These are phyloP conservation scores for Eristalis intricaria DNA, from an alignment of 2,888 invertebrate genomes.

Conservation along the genomic window DNA sequence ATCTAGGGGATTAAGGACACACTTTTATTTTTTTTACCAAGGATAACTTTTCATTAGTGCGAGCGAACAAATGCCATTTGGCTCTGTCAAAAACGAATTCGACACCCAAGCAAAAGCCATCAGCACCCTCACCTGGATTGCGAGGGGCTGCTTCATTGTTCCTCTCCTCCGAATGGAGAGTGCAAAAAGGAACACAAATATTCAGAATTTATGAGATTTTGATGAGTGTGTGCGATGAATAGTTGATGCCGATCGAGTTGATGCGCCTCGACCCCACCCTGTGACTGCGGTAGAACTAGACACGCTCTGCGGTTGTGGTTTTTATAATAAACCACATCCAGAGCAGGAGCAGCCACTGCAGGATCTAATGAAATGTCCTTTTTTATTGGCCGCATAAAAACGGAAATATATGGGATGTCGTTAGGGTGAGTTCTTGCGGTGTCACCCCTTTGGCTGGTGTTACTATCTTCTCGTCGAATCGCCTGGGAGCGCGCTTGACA, in stretches of 20 bases:
- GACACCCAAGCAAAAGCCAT: constrained; percentile 44
- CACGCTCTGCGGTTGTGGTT: not conserved
- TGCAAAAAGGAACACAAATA: constrained; percentile 72
- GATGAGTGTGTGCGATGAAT: constrained; percentile 75
- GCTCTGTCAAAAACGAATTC: constrained; percentile 56
- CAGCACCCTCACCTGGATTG: constrained; percentile 37
- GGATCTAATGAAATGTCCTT: constrained; percentile 65
- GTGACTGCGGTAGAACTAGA: not conserved
- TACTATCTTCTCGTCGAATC: constrained; percentile 1
- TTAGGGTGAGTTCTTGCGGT: constrained; percentile 40
- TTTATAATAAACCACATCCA: not conserved
- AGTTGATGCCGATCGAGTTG: constrained; percentile 34
- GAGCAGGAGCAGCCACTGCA: constrained; percentile 34
- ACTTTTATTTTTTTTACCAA: constrained; percentile 14
- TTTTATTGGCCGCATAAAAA: constrained; percentile 61
- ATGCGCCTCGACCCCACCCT: not conserved
- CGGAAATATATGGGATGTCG: constrained; percentile 40
- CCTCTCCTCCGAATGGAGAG: not conserved
- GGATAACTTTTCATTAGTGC: constrained; percentile 60
- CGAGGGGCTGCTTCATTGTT: not conserved
- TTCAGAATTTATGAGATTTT: constrained; percentile 79
- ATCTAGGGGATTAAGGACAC: constrained; percentile 30
- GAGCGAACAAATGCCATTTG: constrained; percentile 34
- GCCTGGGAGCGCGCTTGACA: constrained; percentile 1
- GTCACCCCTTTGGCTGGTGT: constrained; percentile 27